Conservation (phyloP, 1,140 invertebrate species). For the Drosophila novamexicana region DNA sequence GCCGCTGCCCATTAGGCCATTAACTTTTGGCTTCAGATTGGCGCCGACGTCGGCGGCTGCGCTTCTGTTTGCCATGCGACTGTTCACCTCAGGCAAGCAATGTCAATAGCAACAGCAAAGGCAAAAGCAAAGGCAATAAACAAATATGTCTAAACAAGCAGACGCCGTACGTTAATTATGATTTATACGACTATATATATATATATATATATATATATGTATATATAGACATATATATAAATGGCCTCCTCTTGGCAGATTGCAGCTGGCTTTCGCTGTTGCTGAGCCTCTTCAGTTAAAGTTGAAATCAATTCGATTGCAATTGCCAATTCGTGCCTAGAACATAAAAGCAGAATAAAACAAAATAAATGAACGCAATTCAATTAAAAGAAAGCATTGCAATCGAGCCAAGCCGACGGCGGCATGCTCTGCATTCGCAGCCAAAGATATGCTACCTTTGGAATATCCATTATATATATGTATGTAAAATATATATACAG, state of each 20-base stretch:
- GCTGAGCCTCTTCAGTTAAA: neutral
- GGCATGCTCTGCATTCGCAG: neutral
- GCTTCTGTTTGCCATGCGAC: slow-evolving; percentile 20
- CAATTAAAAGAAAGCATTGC: neutral
- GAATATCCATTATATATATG: too few relatives aligned
- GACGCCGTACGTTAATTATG: too few relatives aligned
- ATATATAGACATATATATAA: neutral
- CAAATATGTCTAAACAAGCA: slow-evolving; percentile 2
- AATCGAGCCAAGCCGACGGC: neutral
- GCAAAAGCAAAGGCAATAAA: slow-evolving; percentile 15
- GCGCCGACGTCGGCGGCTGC: slow-evolving; percentile 15
- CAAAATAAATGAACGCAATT: neutral
- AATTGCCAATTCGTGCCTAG: slow-evolving; percentile 25
- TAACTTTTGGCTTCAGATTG: slow-evolving; percentile 45
- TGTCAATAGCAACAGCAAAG: slow-evolving; percentile 15
- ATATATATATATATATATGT: neutral
- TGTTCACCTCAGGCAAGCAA: slow-evolving; percentile 23
- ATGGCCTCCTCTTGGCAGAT: slow-evolving; percentile 1
- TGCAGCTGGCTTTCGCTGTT: neutral
- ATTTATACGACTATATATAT: slow-evolving; percentile 1
- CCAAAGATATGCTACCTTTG: too few relatives aligned
- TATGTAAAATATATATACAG: too few relatives aligned
- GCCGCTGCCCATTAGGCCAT: slow-evolving; percentile 42
- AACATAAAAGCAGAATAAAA: neutral
- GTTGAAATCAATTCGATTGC: slow-evolving; percentile 2